Evolutionary conservation across 2,113 vertebrate genomes (phyloP), one percentile per base, ranked within the genome.

Genomic region (Anguilla rostrata): DNA sequence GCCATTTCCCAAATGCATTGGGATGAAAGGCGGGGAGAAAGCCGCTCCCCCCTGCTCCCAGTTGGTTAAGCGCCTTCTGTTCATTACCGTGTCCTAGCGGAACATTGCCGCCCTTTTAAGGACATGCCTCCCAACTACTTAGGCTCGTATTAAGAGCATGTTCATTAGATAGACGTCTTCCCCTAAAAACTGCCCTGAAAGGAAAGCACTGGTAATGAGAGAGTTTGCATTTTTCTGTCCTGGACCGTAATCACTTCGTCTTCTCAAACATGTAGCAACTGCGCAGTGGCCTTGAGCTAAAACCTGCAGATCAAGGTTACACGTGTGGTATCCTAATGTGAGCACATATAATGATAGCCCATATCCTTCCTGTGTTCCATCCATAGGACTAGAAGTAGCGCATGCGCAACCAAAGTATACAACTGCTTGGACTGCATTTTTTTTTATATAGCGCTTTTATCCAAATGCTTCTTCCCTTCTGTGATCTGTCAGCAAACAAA

Each of bases 81-180:
- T 95, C 94, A 93, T 92, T 94, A 93, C 92, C 93, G 95, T 94
- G 94, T 94, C 93, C 93, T 94, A 90, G 82, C 90, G 91, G 92
- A 95, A 89, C 90, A 90, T 75, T 78, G 85, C 91, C 91, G 89
- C 91, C 86, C 92, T 92, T 91, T 90, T 90, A 93, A 90, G 90
- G 85, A 91, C 63, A 84, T 92, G 93, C 91, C 91, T 93, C 91
- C 90, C 90, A 92, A 91, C 91, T 92, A 94, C 92, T 87, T 87
- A 81, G 41, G 90, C 90, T 89, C 89, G 90, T 90, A 93, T 92
- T 91, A 92, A 92, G 89, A 90, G 86, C 88, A 89, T 92, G 91
- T 90, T 91, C 92, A 89, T 92, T 89, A 85, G 87, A 92, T 91
- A 88, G 90, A 90, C 78, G 83, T 78, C 89, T 87, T 88, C 82